Evolutionary conservation across 2,888 invertebrate species (phyloP).

Genomic region (Synergus japonicus): DNA sequence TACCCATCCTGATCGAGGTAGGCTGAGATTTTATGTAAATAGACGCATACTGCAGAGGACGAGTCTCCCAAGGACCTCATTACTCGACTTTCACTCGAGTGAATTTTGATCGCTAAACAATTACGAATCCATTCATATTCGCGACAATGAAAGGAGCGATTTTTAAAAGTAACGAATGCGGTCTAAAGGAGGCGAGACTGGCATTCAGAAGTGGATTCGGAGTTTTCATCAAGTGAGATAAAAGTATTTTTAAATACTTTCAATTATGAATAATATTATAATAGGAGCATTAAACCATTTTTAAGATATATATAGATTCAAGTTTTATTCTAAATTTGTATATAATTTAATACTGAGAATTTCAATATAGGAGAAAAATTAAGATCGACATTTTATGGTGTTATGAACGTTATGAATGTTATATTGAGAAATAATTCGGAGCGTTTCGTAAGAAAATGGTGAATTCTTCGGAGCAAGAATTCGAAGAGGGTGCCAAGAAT

Average conservation of each 20-base stretch:
- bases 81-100: slow-evolving; percentile 58
- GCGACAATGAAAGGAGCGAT: slow-evolving; percentile 32
- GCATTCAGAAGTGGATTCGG: slow-evolving; percentile 23
- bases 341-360: neutral
- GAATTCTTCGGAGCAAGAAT: neutral
- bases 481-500: slow-evolving; percentile 27
- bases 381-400: neutral
- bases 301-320: neutral
- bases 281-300: neutral
- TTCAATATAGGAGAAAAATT: neutral
- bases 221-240: neutral
- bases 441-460: neutral
- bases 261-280: neutral
- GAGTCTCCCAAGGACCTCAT: slow-evolving; percentile 63
- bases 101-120: slow-evolving; percentile 66
- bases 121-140: slow-evolving; percentile 50
- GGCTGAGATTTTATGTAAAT: slow-evolving; percentile 69
- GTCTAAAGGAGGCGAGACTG: slow-evolving; percentile 24
- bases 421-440: slow-evolving; percentile 32
- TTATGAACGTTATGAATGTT: slow-evolving; percentile 19
- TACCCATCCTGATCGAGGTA: slow-evolving; percentile 57
- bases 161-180: slow-evolving; percentile 29
- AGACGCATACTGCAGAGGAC: slow-evolving; percentile 66
- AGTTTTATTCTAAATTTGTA: neutral
- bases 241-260: neutral